phyloP scores from a whole-genome alignment of 2,797 vertebrate species.

The Ptychobarbus kaznakovi region DNA sequence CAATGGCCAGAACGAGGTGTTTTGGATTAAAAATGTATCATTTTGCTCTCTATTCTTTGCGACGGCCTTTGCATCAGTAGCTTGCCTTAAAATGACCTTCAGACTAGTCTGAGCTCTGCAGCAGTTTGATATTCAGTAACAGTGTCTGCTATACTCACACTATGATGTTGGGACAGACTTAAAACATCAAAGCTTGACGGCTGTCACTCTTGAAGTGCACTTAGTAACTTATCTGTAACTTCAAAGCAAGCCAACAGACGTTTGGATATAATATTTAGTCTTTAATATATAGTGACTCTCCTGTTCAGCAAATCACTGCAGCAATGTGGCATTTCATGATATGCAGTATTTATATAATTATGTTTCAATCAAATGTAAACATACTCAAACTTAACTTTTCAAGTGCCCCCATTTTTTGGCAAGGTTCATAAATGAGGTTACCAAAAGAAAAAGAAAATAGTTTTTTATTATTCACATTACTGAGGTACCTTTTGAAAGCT shows the following conservation, averaged over 20 bases:
- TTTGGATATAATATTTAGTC: neutral
- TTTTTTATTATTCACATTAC: no score
- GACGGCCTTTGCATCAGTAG: neutral
- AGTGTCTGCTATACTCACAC: neutral
- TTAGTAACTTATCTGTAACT: neutral
- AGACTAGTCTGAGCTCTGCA: neutral
- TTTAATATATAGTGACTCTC: neutral
- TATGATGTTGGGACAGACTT: neutral
- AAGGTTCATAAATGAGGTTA: neutral
- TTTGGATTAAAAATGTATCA: neutral
- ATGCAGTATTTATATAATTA: neutral
- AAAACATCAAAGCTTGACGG: neutral
- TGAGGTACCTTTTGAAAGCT: no score
- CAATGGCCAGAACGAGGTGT: neutral
- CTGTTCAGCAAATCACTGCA: neutral
- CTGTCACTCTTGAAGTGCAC: neutral
- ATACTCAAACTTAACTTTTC: neutral
- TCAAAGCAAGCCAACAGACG: neutral
- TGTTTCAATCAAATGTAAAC: neutral
- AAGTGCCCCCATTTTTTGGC: neutral
- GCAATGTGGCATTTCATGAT: neutral
- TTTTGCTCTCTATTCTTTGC: neutral
- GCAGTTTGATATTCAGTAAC: neutral
- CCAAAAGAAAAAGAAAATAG: neutral
- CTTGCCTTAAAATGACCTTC: neutral